Conservation (phyloP, 23 tunicate genomes). For the Phallusia fumigata region DNA sequence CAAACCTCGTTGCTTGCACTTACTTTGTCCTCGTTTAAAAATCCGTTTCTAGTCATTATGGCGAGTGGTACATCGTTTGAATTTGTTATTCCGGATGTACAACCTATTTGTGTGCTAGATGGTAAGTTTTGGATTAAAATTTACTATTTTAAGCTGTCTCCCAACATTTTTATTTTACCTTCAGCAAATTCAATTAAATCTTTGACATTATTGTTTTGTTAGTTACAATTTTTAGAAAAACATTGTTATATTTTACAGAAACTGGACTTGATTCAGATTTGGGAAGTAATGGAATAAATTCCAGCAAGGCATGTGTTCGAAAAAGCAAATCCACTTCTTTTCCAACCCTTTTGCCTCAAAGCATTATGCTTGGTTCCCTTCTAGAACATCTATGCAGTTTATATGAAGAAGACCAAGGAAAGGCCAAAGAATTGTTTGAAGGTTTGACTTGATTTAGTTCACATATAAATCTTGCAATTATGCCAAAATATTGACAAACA, state of each 20-base stretch:
- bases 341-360: conserved; percentile 34
- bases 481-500: no score
- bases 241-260: not conserved
- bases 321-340: not conserved
- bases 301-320: not conserved
- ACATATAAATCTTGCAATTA: no score
- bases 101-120: conserved; percentile 30
- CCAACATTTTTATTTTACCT: no score
- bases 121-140: not conserved
- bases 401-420: conserved; percentile 53
- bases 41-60: not conserved
- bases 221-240: no score
- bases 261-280: not conserved
- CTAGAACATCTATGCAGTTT: conserved; percentile 77
- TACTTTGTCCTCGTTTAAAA: no score
- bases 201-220: no score
- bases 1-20: no score
- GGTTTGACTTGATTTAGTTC: not conserved
- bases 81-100: conserved; percentile 13
- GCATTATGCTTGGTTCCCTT: conserved; percentile 62
- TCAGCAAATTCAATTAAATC: no score
- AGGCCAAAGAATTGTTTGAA: conserved; percentile 47
- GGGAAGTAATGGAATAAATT: not conserved
- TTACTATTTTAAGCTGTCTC: no score
- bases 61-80: conserved; percentile 37